These are phyloP conservation scores for Palloptera scutellata DNA, from an alignment of 2,888 invertebrate genomes.

Conservation along the genomic window DNA sequence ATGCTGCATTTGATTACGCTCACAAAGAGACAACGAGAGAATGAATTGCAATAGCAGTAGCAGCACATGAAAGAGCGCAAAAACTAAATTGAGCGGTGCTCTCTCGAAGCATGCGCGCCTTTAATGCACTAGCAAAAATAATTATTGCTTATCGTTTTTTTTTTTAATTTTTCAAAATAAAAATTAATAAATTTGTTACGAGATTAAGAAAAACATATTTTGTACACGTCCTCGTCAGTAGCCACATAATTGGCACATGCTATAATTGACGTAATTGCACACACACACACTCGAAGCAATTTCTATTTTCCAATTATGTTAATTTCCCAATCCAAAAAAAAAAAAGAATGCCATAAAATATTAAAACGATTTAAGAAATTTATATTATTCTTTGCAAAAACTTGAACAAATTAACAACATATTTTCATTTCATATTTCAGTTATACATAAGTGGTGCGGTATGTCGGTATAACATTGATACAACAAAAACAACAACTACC, in stretches of 20 bases:
- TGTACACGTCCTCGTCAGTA: too few relatives aligned
- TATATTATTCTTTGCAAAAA: too few relatives aligned
- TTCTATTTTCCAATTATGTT: slow-evolving; percentile 16
- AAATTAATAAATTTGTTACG: too few relatives aligned
- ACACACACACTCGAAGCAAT: too few relatives aligned
- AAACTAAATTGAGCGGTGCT: neutral
- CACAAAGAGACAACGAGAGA: neutral
- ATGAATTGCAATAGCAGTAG: neutral
- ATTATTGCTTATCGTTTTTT: too few relatives aligned
- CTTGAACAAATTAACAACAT: neutral
- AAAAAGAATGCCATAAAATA: slow-evolving; percentile 8
- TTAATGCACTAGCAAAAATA: neutral
- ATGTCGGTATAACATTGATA: slow-evolving; percentile 44
- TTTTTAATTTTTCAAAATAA: too few relatives aligned
- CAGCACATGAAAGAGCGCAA: neutral
- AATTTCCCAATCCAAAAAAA: too few relatives aligned
- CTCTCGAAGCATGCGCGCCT: neutral
- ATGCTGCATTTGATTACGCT: neutral
- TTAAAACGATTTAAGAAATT: too few relatives aligned
- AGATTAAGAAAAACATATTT: too few relatives aligned
- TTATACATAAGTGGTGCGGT: slow-evolving; percentile 23
- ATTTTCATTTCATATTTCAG: slow-evolving; percentile 21
- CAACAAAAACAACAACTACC: slow-evolving; percentile 30
- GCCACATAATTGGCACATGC: too few relatives aligned
- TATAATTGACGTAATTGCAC: too few relatives aligned